A percentile compares a stretch with the other conserved stretches of the same genome.
These are phyloP conservation scores for Odontocolon sp. DNA, from an alignment of 2,888 invertebrate species.

Conservation along the genomic window DNA sequence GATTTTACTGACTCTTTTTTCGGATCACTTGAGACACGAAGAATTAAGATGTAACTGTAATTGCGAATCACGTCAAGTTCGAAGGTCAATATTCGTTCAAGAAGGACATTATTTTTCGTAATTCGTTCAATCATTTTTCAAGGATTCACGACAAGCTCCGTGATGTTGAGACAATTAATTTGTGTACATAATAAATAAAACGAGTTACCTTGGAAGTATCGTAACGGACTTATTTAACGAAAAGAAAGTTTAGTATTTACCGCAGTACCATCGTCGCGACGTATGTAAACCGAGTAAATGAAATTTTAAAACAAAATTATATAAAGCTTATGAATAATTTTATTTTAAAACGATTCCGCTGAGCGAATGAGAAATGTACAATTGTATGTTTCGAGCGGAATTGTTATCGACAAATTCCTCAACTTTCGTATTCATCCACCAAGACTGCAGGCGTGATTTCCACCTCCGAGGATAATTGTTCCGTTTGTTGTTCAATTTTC, in stretches of 20 bases:
- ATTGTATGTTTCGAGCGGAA: background rate
- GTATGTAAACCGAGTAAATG: background rate
- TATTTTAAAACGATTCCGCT: background rate
- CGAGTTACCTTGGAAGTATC: conserved; percentile 33
- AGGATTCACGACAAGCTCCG: conserved; percentile 17
- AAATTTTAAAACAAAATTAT: background rate
- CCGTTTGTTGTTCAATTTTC: too few species aligned
- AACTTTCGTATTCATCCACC: background rate
- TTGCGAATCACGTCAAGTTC: too few species aligned
- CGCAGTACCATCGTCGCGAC: too few species aligned
- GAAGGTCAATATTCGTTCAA: too few species aligned
- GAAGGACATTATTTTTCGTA: background rate
- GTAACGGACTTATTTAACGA: too few species aligned
- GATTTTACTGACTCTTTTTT: background rate
- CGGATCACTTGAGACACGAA: background rate
- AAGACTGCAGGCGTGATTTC: background rate
- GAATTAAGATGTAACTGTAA: too few species aligned
- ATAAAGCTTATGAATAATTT: background rate
- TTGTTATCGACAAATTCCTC: background rate
- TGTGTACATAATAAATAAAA: conserved; percentile 56
- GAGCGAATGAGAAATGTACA: background rate
- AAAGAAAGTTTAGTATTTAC: too few species aligned
- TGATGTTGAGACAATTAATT: conserved; percentile 18
- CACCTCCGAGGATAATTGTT: background rate
- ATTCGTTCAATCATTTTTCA: conserved; percentile 4